Evolutionary conservation across 2,888 invertebrate species (phyloP), one percentile per base, ranked within the genome.

Genomic region (Liopterus haemorrhoidalis): DNA sequence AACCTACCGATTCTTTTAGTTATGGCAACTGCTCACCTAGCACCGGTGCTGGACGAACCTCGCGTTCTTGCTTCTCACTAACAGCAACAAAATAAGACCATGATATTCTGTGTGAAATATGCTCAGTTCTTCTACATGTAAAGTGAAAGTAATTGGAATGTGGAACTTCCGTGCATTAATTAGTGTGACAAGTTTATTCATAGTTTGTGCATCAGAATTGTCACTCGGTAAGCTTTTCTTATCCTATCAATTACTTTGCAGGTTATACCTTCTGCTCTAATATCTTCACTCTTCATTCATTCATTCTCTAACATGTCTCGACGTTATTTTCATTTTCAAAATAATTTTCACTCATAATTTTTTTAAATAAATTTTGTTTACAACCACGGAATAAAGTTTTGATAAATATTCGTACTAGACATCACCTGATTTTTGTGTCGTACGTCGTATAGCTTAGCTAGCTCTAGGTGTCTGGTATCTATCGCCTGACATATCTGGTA

Each of bases 321-420:
- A n/a, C n/a, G n/a, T n/a, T n/a, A n/a, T n/a, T n/a, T n/a, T n/a
- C n/a, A 36, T 22, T 9, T 43, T 60, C 59, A 1, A 58, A 4
- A 4, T n/a, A 46, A 35, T 39, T 48, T 46, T 48, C 51, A 51
- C 49, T 48, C 46, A 49, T 48, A 41, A 49, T 41, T 49, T 47
- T 36, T 36, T 42, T 25, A 49, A 41, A 45, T 41, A 41, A 40
- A 42, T 40, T 47, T 48, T 51, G 49, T 51, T 51, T 51, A 51
- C 51, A 49, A 51, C 41, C 22, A 40, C 20, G 49, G 49, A 51
- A 49, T 40, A 45, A 37, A 51, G 48, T 48, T 48, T 49, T 51
- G 47, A 48, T 45, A 40, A 41, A 39, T 42, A 41, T 38, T 46
- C 32, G 33, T 20, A 15, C 39, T 20, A 41, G 24, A 39, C 28